Evolutionary conservation across 2,113 vertebrate genomes (phyloP).

Genomic region (Forbesichthys agassizii): DNA sequence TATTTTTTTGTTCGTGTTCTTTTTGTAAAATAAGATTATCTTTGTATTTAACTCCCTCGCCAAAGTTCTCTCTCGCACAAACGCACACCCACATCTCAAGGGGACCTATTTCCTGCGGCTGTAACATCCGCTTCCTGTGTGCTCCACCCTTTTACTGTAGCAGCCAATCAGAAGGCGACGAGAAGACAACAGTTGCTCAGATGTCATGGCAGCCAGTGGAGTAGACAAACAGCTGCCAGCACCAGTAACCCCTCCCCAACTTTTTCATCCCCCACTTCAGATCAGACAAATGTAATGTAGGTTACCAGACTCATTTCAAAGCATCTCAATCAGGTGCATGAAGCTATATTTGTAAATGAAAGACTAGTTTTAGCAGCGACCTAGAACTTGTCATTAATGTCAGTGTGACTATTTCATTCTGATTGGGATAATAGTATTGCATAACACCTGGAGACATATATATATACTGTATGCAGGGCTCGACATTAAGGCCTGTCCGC

Average conservation of each 20-base stretch:
- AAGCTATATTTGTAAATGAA: not conserved
- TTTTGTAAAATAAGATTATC: conserved; percentile 1
- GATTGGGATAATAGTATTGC: too few species aligned
- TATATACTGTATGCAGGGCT: too few species aligned
- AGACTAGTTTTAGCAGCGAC: too few species aligned
- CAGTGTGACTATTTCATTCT: too few species aligned
- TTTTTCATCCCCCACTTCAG: conserved; percentile 1
- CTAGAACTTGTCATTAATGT: too few species aligned
- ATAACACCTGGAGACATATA: too few species aligned
- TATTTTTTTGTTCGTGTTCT: conserved; percentile 11
- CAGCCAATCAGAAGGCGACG: conserved; percentile 3
- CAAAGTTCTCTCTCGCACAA: conserved; percentile 18
- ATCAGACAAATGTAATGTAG: conserved; percentile 20
- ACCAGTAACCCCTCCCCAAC: not conserved
- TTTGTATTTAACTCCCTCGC: conserved; percentile 8
- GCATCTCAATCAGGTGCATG: not conserved
- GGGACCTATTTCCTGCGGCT: conserved; percentile 73
- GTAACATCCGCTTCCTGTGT: conserved; percentile 72
- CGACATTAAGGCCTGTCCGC: too few species aligned
- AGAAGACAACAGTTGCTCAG: too few species aligned
- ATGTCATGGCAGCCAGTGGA: not conserved
- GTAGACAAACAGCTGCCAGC: conserved; percentile 20
- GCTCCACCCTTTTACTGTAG: conserved; percentile 49
- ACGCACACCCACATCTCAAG: conserved; percentile 22
- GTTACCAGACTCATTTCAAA: conserved; percentile 7